Evolutionary conservation across 2,888 invertebrate genomes (phyloP).

Genomic region (Dasysyrphus albostriatus): DNA sequence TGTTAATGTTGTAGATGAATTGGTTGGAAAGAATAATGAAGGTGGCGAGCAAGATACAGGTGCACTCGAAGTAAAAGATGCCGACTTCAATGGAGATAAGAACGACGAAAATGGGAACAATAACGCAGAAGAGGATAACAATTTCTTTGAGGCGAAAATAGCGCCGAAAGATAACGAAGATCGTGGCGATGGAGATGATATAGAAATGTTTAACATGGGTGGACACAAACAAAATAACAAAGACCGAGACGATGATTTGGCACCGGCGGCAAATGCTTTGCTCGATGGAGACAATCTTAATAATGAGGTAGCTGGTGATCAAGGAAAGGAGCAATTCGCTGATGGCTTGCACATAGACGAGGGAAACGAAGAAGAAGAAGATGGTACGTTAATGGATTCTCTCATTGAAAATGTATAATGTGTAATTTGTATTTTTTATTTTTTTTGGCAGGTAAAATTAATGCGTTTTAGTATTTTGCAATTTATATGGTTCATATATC

Average conservation of each 20-base stretch:
- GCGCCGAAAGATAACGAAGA: conserved; percentile 68
- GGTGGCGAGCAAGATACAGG: conserved; percentile 81
- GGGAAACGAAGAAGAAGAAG: conserved; percentile 83
- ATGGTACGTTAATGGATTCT: conserved; percentile 87
- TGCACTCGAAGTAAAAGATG: conserved; percentile 83
- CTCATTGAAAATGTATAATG: background rate
- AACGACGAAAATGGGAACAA: conserved; percentile 80
- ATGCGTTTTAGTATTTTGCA: background rate
- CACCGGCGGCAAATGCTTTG: conserved; percentile 79
- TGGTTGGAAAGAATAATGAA: conserved; percentile 76
- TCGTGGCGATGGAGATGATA: conserved; percentile 79
- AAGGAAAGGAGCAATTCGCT: conserved; percentile 82
- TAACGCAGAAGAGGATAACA: conserved; percentile 81
- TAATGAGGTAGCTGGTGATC: conserved; percentile 84
- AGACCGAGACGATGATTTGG: conserved; percentile 78
- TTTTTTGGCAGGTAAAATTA: background rate
- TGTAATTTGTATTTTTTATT: background rate
- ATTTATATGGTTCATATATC: too few relatives aligned
- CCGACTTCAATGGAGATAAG: conserved; percentile 80
- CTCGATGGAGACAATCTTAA: conserved; percentile 83
- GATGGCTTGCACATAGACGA: conserved; percentile 83
- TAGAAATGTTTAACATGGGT: conserved; percentile 77
- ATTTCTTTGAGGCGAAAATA: conserved; percentile 79
- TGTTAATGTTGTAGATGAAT: conserved; percentile 81
- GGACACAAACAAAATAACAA: conserved; percentile 74